A percentile compares a stretch with the other conserved stretches of the same genome.
Conservation (phyloP, 2,888 invertebrate species). For the Biston betularia region DNA sequence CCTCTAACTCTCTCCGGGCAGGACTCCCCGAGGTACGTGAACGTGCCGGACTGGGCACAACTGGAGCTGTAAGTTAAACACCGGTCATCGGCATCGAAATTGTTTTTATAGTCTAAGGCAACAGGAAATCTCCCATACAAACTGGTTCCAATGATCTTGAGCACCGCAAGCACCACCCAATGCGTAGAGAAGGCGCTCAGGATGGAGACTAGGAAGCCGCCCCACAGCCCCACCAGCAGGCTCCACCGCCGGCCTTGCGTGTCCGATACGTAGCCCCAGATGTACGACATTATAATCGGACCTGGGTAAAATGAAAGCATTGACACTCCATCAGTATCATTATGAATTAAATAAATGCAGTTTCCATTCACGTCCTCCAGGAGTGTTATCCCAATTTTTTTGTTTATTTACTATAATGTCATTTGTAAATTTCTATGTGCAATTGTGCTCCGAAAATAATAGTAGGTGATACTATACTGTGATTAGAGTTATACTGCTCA, state of each 20-base stretch:
- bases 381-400: no score
- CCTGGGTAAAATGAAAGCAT: slow-evolving; percentile 52
- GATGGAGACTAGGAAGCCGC: slow-evolving; percentile 26
- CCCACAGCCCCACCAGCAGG: slow-evolving; percentile 41
- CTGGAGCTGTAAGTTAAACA: slow-evolving; percentile 35
- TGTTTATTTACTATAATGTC: no score
- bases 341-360: no score
- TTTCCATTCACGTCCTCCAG: no score
- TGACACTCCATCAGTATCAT: no score
- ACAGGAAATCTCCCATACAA: slow-evolving; percentile 29
- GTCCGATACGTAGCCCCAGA: slow-evolving; percentile 78
- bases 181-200: slow-evolving; percentile 39
- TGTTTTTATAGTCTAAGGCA: neutral
- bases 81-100: neutral
- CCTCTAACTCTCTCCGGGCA: slow-evolving; percentile 50
- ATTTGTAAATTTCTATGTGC: no score
- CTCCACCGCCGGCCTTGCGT: slow-evolving; percentile 45
- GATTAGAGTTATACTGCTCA: no score
- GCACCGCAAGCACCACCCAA: slow-evolving; percentile 40
- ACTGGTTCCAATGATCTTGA: slow-evolving; percentile 41
- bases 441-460: no score
- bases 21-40: slow-evolving; percentile 79
- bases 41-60: slow-evolving; percentile 55
- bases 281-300: slow-evolving; percentile 76
- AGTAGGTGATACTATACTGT: no score